Conservation (phyloP, 2,113 vertebrate species). For the Periophthalmodon schlosseri region DNA sequence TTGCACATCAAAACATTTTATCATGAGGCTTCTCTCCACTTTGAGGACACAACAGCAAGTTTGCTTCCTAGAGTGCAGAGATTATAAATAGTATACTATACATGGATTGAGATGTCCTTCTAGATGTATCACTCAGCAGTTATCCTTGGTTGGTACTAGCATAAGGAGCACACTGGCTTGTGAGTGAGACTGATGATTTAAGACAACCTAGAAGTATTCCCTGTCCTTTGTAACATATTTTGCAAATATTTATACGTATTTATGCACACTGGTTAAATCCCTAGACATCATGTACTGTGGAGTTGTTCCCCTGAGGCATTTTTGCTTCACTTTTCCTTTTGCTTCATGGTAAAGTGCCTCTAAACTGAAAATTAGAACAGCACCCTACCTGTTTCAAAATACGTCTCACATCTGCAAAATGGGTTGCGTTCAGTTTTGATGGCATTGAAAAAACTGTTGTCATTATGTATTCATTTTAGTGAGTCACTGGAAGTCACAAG, state of each 20-base stretch:
- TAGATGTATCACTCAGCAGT: too few species aligned
- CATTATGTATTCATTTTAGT: neutral
- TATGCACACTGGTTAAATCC: constrained; percentile 15
- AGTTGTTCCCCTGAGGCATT: constrained; percentile 32
- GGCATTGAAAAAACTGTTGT: constrained; percentile 3
- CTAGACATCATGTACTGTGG: constrained; percentile 28
- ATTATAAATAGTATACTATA: too few species aligned
- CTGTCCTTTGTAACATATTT: neutral
- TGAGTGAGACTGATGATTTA: neutral
- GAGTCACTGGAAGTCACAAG: neutral
- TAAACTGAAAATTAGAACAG: constrained; percentile 47
- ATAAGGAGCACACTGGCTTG: neutral
- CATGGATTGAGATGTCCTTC: too few species aligned
- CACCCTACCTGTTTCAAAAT: constrained; percentile 38
- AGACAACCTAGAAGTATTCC: neutral
- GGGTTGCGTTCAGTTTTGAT: constrained; percentile 34
- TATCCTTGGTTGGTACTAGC: neutral
- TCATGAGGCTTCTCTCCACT: too few species aligned
- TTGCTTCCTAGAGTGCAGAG: too few species aligned
- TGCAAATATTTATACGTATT: constrained; percentile 28
- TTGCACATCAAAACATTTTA: too few species aligned
- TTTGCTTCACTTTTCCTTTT: constrained; percentile 51
- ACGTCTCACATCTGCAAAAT: constrained; percentile 35
- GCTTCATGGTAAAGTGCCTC: constrained; percentile 33
- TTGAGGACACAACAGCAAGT: too few species aligned